These are phyloP conservation scores for Parnassius smintheus DNA, from an alignment of 2,888 invertebrate genomes.

Conservation along the genomic window DNA sequence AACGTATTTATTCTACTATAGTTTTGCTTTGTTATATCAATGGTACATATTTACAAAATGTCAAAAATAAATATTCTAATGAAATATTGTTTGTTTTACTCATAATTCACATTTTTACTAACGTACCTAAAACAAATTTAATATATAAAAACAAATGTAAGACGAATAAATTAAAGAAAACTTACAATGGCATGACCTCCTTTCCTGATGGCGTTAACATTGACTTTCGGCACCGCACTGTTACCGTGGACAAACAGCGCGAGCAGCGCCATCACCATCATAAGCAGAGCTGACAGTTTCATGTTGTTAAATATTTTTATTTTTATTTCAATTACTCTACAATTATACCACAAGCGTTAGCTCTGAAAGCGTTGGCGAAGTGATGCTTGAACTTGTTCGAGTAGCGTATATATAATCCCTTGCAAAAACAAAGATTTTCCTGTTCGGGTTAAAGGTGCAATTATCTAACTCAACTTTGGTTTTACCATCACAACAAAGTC, in stretches of 20 bases:
- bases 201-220: slow-evolving; percentile 37
- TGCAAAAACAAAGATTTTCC: neutral
- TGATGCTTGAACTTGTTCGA: neutral
- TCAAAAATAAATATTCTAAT: neutral
- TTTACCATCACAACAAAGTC: no score
- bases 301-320: slow-evolving; percentile 35
- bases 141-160: no score
- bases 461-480: no score
- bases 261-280: slow-evolving; percentile 39
- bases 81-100: no score
- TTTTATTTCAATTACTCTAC: slow-evolving; percentile 29
- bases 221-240: slow-evolving; percentile 41
- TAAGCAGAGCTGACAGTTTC: slow-evolving; percentile 38
- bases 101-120: no score
- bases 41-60: neutral
- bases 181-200: slow-evolving; percentile 41
- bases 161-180: neutral
- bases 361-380: neutral
- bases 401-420: neutral
- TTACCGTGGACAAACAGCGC: slow-evolving; percentile 36
- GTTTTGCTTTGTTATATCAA: no score
- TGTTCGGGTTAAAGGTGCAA: neutral
- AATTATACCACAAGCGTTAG: neutral
- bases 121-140: no score
- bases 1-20: no score